A percentile compares a stretch with the other conserved stretches of the same genome.
Conservation (phyloP, 2,113 vertebrate genomes). For the Eidolon helvum region DNA sequence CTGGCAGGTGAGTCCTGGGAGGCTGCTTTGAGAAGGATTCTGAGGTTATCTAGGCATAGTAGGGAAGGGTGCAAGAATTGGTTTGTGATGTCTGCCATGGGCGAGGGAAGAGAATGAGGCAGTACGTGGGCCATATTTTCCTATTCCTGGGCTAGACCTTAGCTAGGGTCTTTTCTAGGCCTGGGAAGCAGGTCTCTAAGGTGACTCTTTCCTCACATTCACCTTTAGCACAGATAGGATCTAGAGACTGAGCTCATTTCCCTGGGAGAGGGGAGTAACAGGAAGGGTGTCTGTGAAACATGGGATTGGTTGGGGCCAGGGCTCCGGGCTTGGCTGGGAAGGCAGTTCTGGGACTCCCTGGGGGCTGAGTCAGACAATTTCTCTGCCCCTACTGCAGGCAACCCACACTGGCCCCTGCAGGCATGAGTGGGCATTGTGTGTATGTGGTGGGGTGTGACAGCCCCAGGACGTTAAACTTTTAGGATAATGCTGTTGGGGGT, state of each 20-base stretch:
- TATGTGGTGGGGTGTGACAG: neutral
- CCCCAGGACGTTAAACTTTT: neutral
- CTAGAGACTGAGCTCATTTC: neutral
- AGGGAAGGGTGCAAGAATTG: neutral
- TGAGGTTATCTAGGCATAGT: neutral
- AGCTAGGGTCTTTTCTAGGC: neutral
- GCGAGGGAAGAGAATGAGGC: neutral
- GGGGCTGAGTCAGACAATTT: neutral
- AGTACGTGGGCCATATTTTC: neutral
- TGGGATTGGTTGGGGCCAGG: neutral
- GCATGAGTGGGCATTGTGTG: neutral
- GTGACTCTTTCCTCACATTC: neutral
- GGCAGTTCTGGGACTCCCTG: neutral
- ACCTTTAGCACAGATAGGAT: neutral
- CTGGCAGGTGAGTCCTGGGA: fast-evolving
- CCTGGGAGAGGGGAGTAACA: neutral
- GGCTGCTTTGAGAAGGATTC: neutral
- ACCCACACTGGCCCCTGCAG: neutral
- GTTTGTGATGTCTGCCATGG: neutral
- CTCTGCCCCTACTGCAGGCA: neutral
- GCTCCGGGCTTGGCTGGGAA: neutral
- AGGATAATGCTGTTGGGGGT: neutral
- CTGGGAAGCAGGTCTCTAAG: neutral
- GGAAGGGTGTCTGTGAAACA: neutral
- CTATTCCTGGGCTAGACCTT: neutral